Evolutionary conservation across 2,113 vertebrate species (phyloP).

Genomic region (Porphyrio hochstetteri): DNA sequence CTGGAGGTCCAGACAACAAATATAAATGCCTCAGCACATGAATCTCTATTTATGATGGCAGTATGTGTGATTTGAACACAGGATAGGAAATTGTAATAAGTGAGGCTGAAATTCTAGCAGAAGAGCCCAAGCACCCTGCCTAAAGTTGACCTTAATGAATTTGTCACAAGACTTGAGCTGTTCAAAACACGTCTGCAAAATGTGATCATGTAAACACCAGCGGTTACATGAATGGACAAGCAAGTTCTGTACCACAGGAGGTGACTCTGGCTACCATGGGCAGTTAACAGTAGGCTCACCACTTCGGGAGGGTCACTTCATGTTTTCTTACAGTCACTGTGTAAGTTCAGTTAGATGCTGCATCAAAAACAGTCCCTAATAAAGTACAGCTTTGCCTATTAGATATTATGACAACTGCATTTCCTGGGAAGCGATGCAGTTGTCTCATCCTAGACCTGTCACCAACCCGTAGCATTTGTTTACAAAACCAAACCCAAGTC

Average conservation of each 20-base stretch:
- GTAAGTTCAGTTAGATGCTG: not conserved
- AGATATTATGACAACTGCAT: not conserved
- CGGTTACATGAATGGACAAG: no score
- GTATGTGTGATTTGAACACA: accelerated
- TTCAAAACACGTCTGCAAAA: not conserved
- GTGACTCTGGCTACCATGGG: not conserved
- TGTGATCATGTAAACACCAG: no score
- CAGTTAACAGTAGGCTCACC: not conserved
- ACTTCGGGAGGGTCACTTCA: not conserved
- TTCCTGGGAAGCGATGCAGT: not conserved
- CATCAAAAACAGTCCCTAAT: not conserved
- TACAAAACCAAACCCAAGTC: not conserved
- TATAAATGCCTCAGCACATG: accelerated
- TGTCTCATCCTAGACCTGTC: not conserved
- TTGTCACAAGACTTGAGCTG: not conserved
- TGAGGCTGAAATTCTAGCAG: not conserved
- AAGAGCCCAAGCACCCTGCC: not conserved
- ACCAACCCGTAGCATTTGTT: not conserved
- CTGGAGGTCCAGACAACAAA: not conserved
- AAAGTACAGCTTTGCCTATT: not conserved
- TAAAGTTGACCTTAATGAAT: not conserved
- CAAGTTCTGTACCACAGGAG: not conserved
- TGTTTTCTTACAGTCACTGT: not conserved
- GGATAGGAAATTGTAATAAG: not conserved
- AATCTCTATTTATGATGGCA: not conserved